Percentiles rank a stretch among this genome's conserved stretches.
phyloP scores from a whole-genome alignment of 1,140 invertebrate genomes.

The Danaus melanippus region DNA sequence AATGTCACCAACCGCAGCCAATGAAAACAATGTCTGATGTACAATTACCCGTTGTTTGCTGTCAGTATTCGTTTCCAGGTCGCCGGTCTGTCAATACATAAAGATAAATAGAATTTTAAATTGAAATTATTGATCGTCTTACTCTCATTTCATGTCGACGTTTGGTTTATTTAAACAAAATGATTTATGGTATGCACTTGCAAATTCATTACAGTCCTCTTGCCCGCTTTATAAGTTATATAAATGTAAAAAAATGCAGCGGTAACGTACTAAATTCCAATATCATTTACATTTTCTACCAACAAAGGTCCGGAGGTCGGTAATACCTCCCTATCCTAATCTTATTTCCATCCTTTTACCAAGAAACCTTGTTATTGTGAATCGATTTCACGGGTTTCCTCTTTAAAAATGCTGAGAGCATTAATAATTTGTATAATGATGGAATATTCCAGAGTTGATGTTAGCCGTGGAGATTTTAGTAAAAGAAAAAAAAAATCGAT shows the following conservation, averaged over 20 bases:
- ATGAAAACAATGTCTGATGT: no score
- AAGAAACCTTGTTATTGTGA: conserved; percentile 33
- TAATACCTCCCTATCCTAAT: conserved; percentile 36
- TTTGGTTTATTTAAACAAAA: no score
- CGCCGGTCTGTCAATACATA: no score
- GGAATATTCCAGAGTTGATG: not conserved
- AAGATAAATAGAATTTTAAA: no score
- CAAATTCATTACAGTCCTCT: not conserved
- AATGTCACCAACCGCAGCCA: no score
- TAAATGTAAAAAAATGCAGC: conserved; percentile 3
- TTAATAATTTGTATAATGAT: not conserved
- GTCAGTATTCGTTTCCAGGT: no score
- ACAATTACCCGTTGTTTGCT: no score
- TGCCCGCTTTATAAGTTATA: not conserved
- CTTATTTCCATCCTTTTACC: conserved; percentile 33
- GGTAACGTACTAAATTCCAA: conserved; percentile 17
- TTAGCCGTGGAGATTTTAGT: not conserved
- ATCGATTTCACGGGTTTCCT: conserved; percentile 25
- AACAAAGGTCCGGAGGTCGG: conserved; percentile 30
- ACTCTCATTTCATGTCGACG: no score
- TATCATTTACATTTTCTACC: conserved; percentile 43
- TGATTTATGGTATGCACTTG: no score
- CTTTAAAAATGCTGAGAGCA: conserved; percentile 11
- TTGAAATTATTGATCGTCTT: no score
- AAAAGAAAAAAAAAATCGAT: not conserved